Conservation (phyloP, 2,888 invertebrate genomes). For the Tyria jacobaeae region DNA sequence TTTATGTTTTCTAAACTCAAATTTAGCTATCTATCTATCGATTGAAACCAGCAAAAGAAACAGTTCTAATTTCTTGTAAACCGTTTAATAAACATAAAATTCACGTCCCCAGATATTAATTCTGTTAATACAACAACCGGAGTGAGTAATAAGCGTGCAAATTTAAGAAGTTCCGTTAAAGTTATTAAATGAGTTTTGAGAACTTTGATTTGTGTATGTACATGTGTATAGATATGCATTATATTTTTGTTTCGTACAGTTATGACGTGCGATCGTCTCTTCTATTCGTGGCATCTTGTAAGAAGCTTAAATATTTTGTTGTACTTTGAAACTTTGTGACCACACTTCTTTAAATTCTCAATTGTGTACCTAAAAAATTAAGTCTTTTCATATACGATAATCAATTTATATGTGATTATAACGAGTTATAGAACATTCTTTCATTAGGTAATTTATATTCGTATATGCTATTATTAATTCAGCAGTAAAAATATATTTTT, state of each 20-base stretch:
- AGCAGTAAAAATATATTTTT: too few species aligned
- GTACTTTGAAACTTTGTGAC: conserved; percentile 10
- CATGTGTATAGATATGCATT: background rate
- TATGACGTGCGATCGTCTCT: conserved; percentile 7
- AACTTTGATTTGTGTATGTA: background rate
- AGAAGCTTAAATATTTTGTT: conserved; percentile 30
- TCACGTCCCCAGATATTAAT: conserved; percentile 27
- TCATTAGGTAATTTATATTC: too few species aligned
- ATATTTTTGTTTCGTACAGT: background rate
- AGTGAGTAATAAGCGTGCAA: conserved; percentile 34
- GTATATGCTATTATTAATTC: too few species aligned
- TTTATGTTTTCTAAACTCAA: too few species aligned
- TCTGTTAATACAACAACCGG: conserved; percentile 22
- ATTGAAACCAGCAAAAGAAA: too few species aligned
- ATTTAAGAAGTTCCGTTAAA: conserved; percentile 35
- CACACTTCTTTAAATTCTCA: conserved; percentile 1
- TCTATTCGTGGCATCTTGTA: conserved; percentile 8
- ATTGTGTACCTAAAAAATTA: background rate
- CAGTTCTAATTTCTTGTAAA: too few species aligned
- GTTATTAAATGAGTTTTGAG: conserved; percentile 25
- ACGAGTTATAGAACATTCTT: too few species aligned
- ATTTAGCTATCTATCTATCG: too few species aligned
- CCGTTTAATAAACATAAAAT: too few species aligned
- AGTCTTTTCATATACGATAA: background rate
- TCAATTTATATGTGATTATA: too few species aligned